Evolutionary conservation across 92 coral and sea anemone species (phyloP).

Genomic region (Muricea muricata): DNA sequence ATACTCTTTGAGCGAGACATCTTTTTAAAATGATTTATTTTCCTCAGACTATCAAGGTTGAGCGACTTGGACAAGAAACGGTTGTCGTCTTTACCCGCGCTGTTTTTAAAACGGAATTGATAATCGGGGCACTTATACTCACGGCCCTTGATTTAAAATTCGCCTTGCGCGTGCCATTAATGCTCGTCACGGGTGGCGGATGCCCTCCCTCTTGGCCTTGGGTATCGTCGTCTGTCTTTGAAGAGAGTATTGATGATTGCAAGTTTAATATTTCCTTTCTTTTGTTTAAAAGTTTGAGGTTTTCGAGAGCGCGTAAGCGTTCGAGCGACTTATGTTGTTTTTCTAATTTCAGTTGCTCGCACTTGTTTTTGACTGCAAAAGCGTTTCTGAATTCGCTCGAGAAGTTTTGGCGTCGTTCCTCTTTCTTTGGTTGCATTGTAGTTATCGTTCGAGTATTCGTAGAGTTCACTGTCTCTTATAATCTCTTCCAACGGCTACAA

Average conservation of each 20-base stretch:
- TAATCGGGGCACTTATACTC: neutral
- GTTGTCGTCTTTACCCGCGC: neutral
- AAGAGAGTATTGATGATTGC: slow-evolving; percentile 9
- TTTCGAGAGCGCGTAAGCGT: neutral
- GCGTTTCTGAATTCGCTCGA: slow-evolving; percentile 26
- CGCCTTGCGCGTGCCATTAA: neutral
- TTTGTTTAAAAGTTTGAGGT: neutral
- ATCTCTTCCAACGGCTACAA: neutral
- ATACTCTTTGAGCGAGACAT: neutral
- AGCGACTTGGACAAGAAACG: neutral
- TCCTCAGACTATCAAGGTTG: neutral
- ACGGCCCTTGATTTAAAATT: neutral
- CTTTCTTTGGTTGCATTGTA: neutral
- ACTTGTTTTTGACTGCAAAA: slow-evolving; percentile 16
- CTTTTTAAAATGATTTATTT: neutral
- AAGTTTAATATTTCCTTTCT: neutral
- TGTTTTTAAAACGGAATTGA: neutral
- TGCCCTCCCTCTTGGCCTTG: neutral
- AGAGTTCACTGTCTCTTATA: neutral
- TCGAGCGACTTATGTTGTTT: slow-evolving; percentile 10
- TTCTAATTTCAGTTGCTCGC: slow-evolving; percentile 21
- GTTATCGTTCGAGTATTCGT: neutral
- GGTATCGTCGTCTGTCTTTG: neutral
- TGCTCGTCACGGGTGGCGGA: neutral
- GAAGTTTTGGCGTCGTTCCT: neutral